phyloP scores from a whole-genome alignment of 2,113 vertebrate species.

The Oxyruncus cristatus region DNA sequence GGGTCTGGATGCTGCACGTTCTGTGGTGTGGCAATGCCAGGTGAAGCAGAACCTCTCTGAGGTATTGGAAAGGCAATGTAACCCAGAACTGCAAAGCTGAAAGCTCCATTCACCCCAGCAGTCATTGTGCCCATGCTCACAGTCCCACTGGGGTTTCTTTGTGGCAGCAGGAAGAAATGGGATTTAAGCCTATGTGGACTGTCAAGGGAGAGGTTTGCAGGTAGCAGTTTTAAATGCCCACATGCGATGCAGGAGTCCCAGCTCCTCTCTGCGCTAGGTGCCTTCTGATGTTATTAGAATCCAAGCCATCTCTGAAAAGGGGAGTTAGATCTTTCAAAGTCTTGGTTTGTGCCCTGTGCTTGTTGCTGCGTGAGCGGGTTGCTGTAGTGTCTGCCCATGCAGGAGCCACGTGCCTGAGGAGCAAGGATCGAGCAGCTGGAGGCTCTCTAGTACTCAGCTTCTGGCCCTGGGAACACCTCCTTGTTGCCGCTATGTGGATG shows the following conservation, averaged over 20 bases:
- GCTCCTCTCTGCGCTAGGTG: neutral
- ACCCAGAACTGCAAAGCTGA: neutral
- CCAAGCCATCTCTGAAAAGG: neutral
- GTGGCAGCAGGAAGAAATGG: neutral
- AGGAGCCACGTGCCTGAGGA: rapidly evolving
- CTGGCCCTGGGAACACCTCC: neutral
- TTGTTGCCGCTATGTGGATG: rapidly evolving
- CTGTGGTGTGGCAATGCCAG: neutral
- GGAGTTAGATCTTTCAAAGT: neutral
- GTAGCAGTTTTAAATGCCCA: neutral
- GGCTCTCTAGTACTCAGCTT: neutral
- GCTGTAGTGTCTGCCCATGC: neutral
- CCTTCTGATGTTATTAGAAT: neutral
- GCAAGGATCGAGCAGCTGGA: neutral
- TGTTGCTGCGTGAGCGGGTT: neutral
- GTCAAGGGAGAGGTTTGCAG: neutral
- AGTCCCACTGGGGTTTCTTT: neutral
- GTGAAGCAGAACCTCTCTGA: neutral
- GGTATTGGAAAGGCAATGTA: neutral
- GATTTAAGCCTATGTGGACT: rapidly evolving
- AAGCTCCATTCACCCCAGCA: neutral
- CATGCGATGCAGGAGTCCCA: rapidly evolving
- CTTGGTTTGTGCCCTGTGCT: neutral
- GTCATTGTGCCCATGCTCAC: neutral
- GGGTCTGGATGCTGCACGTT: neutral